Base-by-base conservation (phyloP, 2,888 invertebrate genomes). In the Campoletis raptor region DNA sequence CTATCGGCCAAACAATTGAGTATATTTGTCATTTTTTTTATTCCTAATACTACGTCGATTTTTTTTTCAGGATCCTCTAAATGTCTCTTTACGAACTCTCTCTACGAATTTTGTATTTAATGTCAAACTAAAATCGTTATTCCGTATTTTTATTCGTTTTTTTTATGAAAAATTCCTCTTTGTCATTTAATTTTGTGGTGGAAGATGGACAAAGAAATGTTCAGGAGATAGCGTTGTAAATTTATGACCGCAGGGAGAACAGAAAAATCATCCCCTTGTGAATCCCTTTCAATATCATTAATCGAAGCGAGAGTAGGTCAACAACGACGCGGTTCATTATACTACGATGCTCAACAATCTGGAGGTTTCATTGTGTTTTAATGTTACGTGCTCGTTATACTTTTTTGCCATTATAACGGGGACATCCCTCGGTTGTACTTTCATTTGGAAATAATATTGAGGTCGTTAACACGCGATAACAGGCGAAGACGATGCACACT, bases 231-330 rank as follows among this genome's bases (percentile, higher is more conserved):
- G n/a, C 30, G 12, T 40, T 67, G n/a, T 15, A 18, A n/a, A 18
- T 37, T 67, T 37, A 40, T n/a, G 66, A n/a, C 37, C 8, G 9
- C 6, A 67, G 40, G 10, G 66, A 42, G 30, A 36, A 18, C 30
- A 3, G 5, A 70, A 42, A 54, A 18, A 10, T 15, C 52, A 72
- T 61, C 61, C 52, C 52, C 66, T 70, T 30, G 57, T 66, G 54
- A 72, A 83, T 52, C 70, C 30, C 61, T 45, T 48, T 77, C 61
- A 70, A 77, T 69, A 73, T 61, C 66, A 61, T 76, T 69, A 67
- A 76, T 82, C 42, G 40, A 42, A 45, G 18, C 30, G n/a, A 78
- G 40, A 77, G 64, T 37, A 12, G 64, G 24, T 72, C 70, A 40
- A 67, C 15, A 15, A 7, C 42, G n/a, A 30, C 15, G 36, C 15